A percentile compares a stretch with the other conserved stretches of the same genome.
Conservation (phyloP, 2,113 vertebrate species). For the Motacilla tschutschensis region DNA sequence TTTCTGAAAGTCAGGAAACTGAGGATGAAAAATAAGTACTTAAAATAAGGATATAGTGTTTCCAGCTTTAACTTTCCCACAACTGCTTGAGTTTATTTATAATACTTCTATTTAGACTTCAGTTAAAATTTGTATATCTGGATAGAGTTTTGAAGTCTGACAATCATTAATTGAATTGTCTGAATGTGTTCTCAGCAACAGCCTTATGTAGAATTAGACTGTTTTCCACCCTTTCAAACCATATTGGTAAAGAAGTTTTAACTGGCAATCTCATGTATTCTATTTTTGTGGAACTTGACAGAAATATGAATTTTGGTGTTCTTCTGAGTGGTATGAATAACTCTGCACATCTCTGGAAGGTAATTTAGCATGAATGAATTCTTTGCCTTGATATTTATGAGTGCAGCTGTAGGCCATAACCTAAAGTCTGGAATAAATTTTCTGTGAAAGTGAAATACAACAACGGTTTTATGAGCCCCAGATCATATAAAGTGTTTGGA, state of each 20-base stretch:
- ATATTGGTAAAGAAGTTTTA: neutral
- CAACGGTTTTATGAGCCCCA: constrained; percentile 46
- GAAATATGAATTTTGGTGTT: constrained; percentile 37
- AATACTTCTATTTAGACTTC: neutral
- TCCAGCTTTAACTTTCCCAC: neutral
- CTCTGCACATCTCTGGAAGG: constrained; percentile 43
- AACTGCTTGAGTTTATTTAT: neutral
- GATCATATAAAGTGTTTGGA: constrained; percentile 48
- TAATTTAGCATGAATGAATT: constrained; percentile 55
- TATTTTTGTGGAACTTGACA: constrained; percentile 1
- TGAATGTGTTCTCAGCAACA: neutral
- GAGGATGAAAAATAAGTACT: neutral
- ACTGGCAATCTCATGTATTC: neutral
- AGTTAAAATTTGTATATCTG: neutral
- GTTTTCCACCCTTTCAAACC: neutral
- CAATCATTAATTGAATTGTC: neutral
- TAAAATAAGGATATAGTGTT: neutral
- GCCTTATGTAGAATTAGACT: neutral
- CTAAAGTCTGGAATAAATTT: constrained; percentile 60
- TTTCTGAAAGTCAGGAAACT: neutral
- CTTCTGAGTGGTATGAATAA: constrained; percentile 38
- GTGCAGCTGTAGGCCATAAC: constrained; percentile 59
- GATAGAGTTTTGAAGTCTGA: neutral
- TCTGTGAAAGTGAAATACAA: constrained; percentile 49
- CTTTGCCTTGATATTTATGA: constrained; percentile 57